phyloP scores from a whole-genome alignment of 2,113 vertebrate genomes.

The Salvelinus sp. region DNA sequence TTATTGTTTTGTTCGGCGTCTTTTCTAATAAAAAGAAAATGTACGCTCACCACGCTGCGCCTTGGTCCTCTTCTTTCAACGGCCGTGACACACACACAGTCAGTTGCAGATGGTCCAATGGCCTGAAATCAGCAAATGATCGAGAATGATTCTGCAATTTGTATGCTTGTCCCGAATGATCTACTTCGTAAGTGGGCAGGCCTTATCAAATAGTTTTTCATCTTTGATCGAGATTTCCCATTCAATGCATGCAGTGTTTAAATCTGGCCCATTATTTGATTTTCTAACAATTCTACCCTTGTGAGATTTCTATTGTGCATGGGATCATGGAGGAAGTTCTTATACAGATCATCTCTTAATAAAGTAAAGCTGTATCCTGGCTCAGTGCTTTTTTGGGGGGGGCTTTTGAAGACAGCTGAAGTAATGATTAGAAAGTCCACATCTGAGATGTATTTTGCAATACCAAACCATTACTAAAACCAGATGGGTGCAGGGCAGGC shows the following conservation, averaged over 20 bases:
- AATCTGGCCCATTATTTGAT: no score
- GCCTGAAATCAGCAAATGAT: neutral
- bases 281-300: no score
- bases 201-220: no score
- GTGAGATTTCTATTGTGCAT: neutral
- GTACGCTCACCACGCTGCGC: no score
- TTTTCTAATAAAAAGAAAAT: no score
- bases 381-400: slow-evolving; percentile 27
- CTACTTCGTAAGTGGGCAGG: no score
- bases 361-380: slow-evolving; percentile 52
- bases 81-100: neutral
- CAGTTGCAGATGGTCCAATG: neutral
- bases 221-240: no score
- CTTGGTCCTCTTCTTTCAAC: no score
- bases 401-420: slow-evolving; percentile 63
- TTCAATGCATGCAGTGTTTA: no score
- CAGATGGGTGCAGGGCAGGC: slow-evolving; percentile 52
- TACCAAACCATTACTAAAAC: slow-evolving; percentile 61
- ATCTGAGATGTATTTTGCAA: slow-evolving; percentile 71
- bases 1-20: no score
- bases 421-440: slow-evolving; percentile 68
- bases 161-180: no score
- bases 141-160: no score
- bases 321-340: slow-evolving; percentile 15
- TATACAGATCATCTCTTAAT: slow-evolving; percentile 54